phyloP scores from a whole-genome alignment of 1,140 invertebrate genomes.

The Drosophila hydei region DNA sequence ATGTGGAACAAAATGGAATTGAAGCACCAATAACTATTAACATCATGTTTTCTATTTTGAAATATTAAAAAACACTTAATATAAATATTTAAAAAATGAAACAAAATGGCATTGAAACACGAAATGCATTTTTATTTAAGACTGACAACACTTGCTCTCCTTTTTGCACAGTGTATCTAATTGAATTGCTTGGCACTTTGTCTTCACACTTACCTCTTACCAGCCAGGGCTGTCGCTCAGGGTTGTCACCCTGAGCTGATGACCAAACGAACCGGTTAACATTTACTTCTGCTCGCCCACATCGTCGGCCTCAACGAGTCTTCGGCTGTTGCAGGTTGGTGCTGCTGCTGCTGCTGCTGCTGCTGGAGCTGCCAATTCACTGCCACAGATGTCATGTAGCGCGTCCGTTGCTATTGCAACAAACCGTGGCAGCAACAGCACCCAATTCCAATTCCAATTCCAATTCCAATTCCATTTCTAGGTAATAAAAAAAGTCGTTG shows the following conservation, averaged over 20 bases:
- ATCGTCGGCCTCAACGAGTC: conserved; percentile 11
- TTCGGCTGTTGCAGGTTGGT: conserved; percentile 21
- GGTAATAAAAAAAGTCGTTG: conserved; percentile 44
- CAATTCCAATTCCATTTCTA: conserved; percentile 7
- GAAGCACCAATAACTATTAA: too few relatives aligned
- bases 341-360: conserved; percentile 21
- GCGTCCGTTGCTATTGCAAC: conserved; percentile 76
- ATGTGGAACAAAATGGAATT: neutral
- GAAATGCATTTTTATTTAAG: neutral
- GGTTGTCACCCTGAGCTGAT: conserved; percentile 19
- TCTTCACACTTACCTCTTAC: neutral
- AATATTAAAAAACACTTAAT: too few relatives aligned
- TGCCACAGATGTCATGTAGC: conserved; percentile 78
- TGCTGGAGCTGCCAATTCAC: conserved; percentile 68
- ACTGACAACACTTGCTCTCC: neutral
- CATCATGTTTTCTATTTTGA: too few relatives aligned
- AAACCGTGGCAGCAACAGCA: conserved; percentile 42
- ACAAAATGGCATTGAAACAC: neutral
- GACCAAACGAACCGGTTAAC: conserved; percentile 34
- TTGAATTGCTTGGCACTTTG: neutral
- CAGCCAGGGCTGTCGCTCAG: conserved; percentile 8
- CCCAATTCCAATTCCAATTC: conserved; percentile 18
- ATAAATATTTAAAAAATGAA: neutral
- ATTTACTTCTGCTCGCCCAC: conserved; percentile 43
- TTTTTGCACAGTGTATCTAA: neutral